Percentiles rank a stretch among this genome's conserved stretches.
Conservation (phyloP, 2,797 vertebrate genomes). For the Rhabdomys pumilio region DNA sequence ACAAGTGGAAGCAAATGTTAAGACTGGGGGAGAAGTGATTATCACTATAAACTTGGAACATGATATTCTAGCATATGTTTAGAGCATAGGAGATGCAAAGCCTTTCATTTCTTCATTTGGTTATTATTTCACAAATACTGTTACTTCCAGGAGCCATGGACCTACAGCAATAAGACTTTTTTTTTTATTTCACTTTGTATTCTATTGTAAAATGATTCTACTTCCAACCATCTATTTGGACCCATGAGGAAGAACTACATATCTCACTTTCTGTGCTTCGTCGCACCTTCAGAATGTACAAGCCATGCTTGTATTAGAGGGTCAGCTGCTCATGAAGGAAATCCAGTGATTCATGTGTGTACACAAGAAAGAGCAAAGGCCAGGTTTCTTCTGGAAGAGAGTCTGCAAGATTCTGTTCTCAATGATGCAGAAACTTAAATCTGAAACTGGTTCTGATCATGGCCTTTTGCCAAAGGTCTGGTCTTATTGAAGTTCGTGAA, state of each 20-base stretch:
- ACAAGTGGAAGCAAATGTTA: neutral
- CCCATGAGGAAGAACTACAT: neutral
- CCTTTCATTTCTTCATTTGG: neutral
- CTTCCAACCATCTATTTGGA: neutral
- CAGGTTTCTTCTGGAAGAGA: conserved; percentile 26
- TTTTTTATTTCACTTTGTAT: conserved; percentile 1
- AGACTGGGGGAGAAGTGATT: neutral
- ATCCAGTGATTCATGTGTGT: conserved; percentile 68
- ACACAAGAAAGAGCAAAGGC: conserved; percentile 34
- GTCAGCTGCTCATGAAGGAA: conserved; percentile 32
- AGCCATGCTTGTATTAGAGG: neutral
- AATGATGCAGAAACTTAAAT: conserved; percentile 60
- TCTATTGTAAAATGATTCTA: conserved; percentile 20
- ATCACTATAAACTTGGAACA: neutral
- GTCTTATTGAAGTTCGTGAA: conserved; percentile 47
- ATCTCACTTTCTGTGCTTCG: neutral
- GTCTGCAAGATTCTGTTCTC: conserved; percentile 25
- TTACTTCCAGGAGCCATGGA: neutral
- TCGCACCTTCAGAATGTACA: conserved; percentile 29
- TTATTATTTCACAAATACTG: neutral
- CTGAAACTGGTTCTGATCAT: conserved; percentile 61
- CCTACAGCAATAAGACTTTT: neutral
- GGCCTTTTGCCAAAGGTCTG: conserved; percentile 40
- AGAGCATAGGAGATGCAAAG: neutral
- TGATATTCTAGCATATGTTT: neutral